Evolutionary conservation across 2,113 vertebrate species (phyloP), one percentile per base, ranked within the genome.

Genomic region (Opisthocomus hoazin): DNA sequence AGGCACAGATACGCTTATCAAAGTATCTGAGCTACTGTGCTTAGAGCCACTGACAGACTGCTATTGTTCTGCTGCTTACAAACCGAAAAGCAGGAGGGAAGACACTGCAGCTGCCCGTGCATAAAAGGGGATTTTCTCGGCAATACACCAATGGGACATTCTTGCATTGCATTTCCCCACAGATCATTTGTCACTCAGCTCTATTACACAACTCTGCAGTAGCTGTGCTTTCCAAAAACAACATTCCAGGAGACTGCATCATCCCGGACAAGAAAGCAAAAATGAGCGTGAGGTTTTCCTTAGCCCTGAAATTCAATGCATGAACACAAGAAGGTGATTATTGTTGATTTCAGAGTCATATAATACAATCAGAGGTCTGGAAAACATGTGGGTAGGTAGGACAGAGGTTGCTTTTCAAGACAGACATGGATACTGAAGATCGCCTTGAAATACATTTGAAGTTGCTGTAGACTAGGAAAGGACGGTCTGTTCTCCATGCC

Each of bases 41-140:
- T 73, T 76, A 78, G n/a, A 93, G 73, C 26, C 73, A 90, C 91
- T 76, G 89, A 84, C 68, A 94, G 84, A 69, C 22, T 53, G 18
- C 41, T 39, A 12, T 81, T 87, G 82, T 77, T 86, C 78, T 76
- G 82, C 90, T 91, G 69, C 60, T 85, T 51, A 61, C 82, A 89
- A 76, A 65, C 23, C 12, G 3, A 74, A 89, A 74, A 22, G 68
- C 51, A 57, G 71, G 60, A 92, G 93, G 26, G 66, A 94, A 83
- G 64, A 53, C 60, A 46, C 51, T 64, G 79, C 80, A 69, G 66
- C 56, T 76, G 64, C 53, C 92, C 54, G 4, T 36, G 48, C 5
- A 9, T 68, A 76, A 84, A 89, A 58, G 84, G 76, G 79, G 71
- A 87, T 95, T 96, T 97, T 93, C 74, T 81, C 80, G 71, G 66